A percentile compares a stretch with the other conserved stretches of the same genome.
Conservation (phyloP, 2,888 invertebrate genomes). For the Pollenia amentaria region DNA sequence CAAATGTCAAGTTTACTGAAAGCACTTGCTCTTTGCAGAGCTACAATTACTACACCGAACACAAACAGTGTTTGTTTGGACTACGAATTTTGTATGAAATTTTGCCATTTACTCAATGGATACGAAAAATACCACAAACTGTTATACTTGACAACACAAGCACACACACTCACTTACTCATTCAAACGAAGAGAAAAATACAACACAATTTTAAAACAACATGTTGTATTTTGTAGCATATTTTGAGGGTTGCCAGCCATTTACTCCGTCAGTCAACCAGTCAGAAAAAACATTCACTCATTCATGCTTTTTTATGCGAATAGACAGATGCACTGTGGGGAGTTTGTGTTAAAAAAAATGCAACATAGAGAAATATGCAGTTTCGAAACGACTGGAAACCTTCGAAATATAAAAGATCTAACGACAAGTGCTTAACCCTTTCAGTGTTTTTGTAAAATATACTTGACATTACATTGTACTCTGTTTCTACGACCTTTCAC, state of each 20-base stretch:
- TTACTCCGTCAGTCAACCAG: conserved; percentile 24
- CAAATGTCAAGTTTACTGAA: conserved; percentile 64
- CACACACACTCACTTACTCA: not conserved
- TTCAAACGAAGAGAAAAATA: not conserved
- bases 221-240: conserved; percentile 55
- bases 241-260: conserved; percentile 53
- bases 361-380: not conserved
- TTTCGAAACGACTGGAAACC: not conserved
- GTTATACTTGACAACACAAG: conserved; percentile 51
- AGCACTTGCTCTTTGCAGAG: conserved; percentile 26
- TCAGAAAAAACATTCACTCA: not conserved
- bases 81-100: not conserved
- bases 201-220: conserved; percentile 24
- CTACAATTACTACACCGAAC: not conserved
- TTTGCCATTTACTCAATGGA: conserved; percentile 35
- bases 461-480: too few species aligned
- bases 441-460: too few species aligned
- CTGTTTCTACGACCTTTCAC: too few species aligned
- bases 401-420: too few species aligned
- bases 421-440: too few species aligned
- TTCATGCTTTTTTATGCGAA: not conserved
- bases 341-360: conserved; percentile 19
- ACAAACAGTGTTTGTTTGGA: not conserved
- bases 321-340: conserved; percentile 24
- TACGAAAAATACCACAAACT: conserved; percentile 63